Base-by-base conservation (phyloP, 2,113 vertebrate genomes). In the Hippocampus zosterae region DNA sequence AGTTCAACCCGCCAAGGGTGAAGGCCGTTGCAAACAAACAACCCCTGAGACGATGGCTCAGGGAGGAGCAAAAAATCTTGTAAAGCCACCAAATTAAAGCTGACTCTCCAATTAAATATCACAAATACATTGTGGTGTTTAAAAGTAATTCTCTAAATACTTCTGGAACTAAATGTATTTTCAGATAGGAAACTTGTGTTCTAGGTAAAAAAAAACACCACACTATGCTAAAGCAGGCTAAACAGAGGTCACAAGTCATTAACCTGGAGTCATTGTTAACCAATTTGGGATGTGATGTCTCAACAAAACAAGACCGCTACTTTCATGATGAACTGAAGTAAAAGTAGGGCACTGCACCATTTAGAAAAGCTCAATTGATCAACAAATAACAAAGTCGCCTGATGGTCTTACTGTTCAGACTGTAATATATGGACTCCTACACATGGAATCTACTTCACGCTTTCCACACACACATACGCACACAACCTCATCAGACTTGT, bases 401-500 rank as follows among this genome's bases (percentile, higher is more conserved):
- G 5, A 50, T 21, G 48, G 48, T 50, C 48, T 50, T 50, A 50
- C 7, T 19, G 15, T 1, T 50, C 46, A 18, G 46, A 50, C 16
- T 50, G 46, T 3, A 50, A 50, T 50, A 15, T 50, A 50, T 5
- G 12, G 12, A 44, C 42, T 44, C 12, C 15, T 4, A 46, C 44
- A 46, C 44, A 46, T 21, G 52, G 52, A 21, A n/a, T n/a, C 52
- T 3, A 23, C 50, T 21, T 19, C 50, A n/a, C 50, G 19, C 19
- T 52, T 8, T 18, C 18, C 48, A 50, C 29, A 29, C 29, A 29
- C 29, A 29, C 29, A 29, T 3, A 29, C 29, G 3, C 29, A 29
- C 29, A 29, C 29, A 29, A 53, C 68, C 53, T 70, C 65, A 68
- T 80, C 75, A 53, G 52, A 44, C 42, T 50, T n/a, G 52, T 50